phyloP scores from a whole-genome alignment of 2,797 vertebrate species.

The Ispidina lecontei region DNA sequence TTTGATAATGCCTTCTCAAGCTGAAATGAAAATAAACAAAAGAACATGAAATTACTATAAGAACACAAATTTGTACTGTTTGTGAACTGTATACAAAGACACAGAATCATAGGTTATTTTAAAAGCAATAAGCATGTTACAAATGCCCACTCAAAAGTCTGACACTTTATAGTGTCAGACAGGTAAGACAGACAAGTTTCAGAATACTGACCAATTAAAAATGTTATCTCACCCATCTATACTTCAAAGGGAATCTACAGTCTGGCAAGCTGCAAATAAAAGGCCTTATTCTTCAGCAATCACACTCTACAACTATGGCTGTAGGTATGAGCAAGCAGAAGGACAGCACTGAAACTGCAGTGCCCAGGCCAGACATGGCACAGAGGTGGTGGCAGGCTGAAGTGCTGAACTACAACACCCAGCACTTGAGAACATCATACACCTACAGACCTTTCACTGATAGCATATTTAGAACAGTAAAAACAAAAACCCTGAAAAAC shows the following conservation, averaged over 20 bases:
- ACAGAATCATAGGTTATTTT: neutral
- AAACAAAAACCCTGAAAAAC: neutral
- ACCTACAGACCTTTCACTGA: neutral
- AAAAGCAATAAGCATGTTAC: neutral
- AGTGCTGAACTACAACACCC: neutral
- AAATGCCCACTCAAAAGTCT: neutral
- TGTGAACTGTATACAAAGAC: neutral
- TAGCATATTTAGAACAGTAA: neutral
- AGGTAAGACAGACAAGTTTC: neutral
- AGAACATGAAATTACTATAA: neutral
- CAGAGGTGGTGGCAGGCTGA: neutral
- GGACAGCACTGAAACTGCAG: neutral
- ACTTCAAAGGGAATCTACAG: neutral
- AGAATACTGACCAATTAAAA: neutral
- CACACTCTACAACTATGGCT: neutral
- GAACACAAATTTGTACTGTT: neutral
- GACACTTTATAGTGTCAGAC: neutral
- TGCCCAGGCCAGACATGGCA: neutral
- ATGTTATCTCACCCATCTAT: neutral
- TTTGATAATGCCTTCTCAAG: conserved; percentile 90
- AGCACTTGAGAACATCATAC: neutral
- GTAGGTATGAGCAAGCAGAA: neutral
- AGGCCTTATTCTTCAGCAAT: neutral
- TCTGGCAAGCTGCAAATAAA: neutral
- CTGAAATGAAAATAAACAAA: conserved; percentile 77